Conservation (phyloP, 2,888 invertebrate species). For the Mythimna impura region DNA sequence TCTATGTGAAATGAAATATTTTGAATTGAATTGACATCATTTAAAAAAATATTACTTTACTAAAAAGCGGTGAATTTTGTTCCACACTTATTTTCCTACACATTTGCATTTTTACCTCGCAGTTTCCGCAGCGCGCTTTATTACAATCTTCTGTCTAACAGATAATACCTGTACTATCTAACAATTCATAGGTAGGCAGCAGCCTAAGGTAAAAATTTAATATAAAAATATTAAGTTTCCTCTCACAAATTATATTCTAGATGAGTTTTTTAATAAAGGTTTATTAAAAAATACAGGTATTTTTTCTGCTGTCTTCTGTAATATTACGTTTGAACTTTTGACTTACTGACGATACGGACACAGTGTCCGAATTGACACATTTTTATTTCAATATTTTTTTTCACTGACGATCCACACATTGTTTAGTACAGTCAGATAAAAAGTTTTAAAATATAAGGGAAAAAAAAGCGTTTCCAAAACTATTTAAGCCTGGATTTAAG, state of each 20-base stretch:
- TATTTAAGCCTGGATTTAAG: no score
- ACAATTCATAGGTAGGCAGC: conserved; percentile 39
- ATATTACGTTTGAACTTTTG: conserved; percentile 43
- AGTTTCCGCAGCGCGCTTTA: conserved; percentile 45
- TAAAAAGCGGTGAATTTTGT: conserved; percentile 22
- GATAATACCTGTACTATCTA: conserved; percentile 47
- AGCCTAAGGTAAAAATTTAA: conserved; percentile 51
- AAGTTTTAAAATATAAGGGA: no score
- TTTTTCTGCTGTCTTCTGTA: conserved; percentile 41
- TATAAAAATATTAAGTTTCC: conserved; percentile 57
- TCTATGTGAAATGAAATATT: no score
- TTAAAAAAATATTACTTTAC: conserved; percentile 13
- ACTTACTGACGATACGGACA: no score
- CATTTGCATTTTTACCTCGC: conserved; percentile 54
- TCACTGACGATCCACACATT: no score
- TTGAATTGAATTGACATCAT: neutral
- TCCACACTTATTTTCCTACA: conserved; percentile 33
- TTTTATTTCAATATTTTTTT: no score
- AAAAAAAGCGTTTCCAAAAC: no score
- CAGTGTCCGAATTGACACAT: no score
- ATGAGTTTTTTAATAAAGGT: conserved; percentile 69
- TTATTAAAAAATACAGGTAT: conserved; percentile 62
- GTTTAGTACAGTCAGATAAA: no score
- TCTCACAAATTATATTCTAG: conserved; percentile 51
- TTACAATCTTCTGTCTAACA: conserved; percentile 43